phyloP scores from a whole-genome alignment of 2,888 invertebrate genomes.

The Lasioglossum oenotherae region DNA sequence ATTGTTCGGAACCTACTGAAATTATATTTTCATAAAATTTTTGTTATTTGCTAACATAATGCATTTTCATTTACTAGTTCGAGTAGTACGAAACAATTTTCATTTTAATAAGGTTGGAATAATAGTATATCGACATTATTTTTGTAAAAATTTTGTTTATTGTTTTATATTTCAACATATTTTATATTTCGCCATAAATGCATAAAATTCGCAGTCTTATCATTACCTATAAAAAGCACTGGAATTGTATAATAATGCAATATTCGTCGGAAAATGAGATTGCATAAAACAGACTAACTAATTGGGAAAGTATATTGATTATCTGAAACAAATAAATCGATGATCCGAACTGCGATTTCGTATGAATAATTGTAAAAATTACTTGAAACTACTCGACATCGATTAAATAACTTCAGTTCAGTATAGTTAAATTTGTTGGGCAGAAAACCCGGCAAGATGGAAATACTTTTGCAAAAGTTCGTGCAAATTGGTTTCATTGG shows the following conservation, averaged over 20 bases:
- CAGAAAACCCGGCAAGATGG: not conserved
- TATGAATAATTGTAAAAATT: no score
- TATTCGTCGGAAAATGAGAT: not conserved
- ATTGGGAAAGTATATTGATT: not conserved
- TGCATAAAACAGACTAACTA: not conserved
- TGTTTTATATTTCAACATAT: not conserved
- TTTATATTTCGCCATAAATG: not conserved
- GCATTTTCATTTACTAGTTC: no score
- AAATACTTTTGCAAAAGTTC: not conserved
- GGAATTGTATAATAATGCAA: not conserved
- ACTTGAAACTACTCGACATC: no score
- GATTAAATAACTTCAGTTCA: not conserved
- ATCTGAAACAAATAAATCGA: no score
- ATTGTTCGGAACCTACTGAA: no score
- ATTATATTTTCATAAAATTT: no score
- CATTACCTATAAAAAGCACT: not conserved
- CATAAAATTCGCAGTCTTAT: not conserved
- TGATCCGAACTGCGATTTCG: not conserved
- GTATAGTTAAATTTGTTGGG: not conserved
- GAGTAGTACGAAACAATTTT: not conserved
- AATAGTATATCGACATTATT: not conserved
- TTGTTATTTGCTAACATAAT: no score
- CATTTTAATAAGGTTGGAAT: not conserved
- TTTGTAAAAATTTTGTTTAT: not conserved
- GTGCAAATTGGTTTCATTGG: not conserved